Evolutionary conservation across 2,888 invertebrate species (phyloP), one percentile per base, ranked within the genome.

Genomic region (Sesia bembeciformis): DNA sequence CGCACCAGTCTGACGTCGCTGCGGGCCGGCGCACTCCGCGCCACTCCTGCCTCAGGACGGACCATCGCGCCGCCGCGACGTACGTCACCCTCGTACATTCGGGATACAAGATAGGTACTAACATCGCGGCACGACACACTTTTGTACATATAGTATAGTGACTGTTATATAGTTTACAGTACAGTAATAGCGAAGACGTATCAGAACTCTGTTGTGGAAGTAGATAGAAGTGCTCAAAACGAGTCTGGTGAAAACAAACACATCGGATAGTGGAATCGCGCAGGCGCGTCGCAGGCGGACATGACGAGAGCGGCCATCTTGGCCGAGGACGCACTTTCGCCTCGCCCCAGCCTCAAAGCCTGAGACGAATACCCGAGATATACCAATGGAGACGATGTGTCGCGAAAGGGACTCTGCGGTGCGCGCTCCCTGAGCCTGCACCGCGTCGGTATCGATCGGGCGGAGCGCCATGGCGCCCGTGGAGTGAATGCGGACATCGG

Each of bases 231-330:
- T 68, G 66, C 64, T 54, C 56, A 61, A 70, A 70, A 64, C 58
- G 58, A 63, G 62, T 68, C 68, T 66, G 74, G 84, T 84, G 86
- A 86, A 87, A 85, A 88, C 83, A 88, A 88, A 88, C 86, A 86
- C 77, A 78, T 76, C 76, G 73, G 74, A 49, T 8, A 75, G 70
- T 74, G 76, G 68, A 62, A 64, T 79, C 80, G 87, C 88, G 88
- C 88, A 88, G 78, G 87, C 88, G 88, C 87, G 79, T 67, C 67
- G 65, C 74, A 67, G 75, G 71, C 76, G 84, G 80, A 79, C 81
- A 85, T 81, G 84, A 84, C 78, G 83, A 84, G 67, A 81, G 81
- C 88, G 84, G 88, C 88, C 88, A 88, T 89, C 81, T 88, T 88
- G 85, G 79, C 70, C 66, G 85, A 83, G 76, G 81, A 84, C 84